Evolutionary conservation across 1,140 invertebrate species (phyloP).

Genomic region (Xylocopa sonorina): DNA sequence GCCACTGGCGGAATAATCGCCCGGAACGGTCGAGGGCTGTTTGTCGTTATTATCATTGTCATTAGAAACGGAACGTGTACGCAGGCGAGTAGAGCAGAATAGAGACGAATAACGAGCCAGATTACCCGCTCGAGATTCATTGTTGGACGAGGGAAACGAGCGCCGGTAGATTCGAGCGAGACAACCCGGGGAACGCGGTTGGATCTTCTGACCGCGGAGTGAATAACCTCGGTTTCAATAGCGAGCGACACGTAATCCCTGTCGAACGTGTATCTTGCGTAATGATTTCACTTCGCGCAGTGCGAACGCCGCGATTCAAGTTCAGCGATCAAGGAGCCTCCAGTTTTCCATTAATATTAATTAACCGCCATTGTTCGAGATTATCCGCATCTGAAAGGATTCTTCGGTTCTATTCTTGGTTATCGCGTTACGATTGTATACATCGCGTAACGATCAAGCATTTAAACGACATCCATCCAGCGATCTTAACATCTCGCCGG

Average conservation of each 20-base stretch:
- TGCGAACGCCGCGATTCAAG: no score
- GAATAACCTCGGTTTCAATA: background rate
- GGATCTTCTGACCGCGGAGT: background rate
- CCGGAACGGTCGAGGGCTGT: background rate
- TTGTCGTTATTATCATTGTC: slow-evolving; percentile 21
- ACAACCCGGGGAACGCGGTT: background rate
- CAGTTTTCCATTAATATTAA: no score
- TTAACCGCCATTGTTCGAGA: no score
- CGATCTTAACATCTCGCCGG: no score
- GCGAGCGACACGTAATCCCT: background rate
- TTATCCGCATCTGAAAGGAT: no score
- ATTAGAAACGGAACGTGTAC: slow-evolving; percentile 7
- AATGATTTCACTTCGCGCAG: no score
- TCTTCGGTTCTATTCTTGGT: no score
- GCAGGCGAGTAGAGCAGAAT: background rate
- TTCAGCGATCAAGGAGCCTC: no score
- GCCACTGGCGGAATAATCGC: slow-evolving; percentile 29
- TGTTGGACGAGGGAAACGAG: slow-evolving; percentile 11
- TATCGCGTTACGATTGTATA: no score
- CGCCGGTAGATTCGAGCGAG: background rate
- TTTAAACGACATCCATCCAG: no score
- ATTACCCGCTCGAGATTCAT: slow-evolving; percentile 5
- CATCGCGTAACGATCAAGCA: no score
- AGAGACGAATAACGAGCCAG: background rate
- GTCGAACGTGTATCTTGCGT: background rate